Conservation (phyloP, 2,797 vertebrate genomes). For the Okamejei kenojei region DNA sequence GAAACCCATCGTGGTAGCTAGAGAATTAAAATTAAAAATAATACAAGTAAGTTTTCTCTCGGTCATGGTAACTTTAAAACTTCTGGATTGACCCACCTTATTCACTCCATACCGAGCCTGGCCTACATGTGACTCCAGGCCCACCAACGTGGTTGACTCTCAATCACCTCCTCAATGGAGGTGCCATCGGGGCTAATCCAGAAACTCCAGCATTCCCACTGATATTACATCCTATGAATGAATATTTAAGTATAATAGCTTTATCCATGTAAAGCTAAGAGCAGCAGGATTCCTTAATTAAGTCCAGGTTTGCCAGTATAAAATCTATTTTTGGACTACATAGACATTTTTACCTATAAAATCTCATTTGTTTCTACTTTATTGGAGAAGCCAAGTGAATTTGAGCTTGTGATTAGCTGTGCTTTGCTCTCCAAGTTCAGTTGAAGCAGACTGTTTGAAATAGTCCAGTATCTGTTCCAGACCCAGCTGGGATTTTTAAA, state of each 20-base stretch:
- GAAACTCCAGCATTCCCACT: too few species aligned
- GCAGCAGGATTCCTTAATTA: neutral
- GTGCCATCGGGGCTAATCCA: too few species aligned
- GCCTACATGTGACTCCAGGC: too few species aligned
- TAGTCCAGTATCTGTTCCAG: neutral
- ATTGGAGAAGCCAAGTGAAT: neutral
- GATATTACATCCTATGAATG: too few species aligned
- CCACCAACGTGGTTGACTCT: too few species aligned
- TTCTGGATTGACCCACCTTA: too few species aligned
- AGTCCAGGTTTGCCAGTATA: neutral
- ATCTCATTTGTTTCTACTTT: neutral
- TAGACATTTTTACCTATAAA: neutral
- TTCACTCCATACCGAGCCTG: too few species aligned
- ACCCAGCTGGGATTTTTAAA: neutral
- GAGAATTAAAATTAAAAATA: too few species aligned
- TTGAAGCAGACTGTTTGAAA: neutral
- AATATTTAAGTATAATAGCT: neutral
- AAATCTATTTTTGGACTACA: conserved; percentile 21
- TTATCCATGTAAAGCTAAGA: neutral
- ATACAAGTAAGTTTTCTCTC: too few species aligned
- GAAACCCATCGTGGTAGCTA: too few species aligned
- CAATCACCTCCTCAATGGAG: too few species aligned
- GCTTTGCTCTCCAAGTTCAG: neutral
- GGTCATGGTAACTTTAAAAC: too few species aligned
- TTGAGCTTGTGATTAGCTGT: neutral